A percentile compares a stretch with the other conserved stretches of the same genome.
phyloP scores from a whole-genome alignment of 2,113 vertebrate species.

The Calidris pygmaea region DNA sequence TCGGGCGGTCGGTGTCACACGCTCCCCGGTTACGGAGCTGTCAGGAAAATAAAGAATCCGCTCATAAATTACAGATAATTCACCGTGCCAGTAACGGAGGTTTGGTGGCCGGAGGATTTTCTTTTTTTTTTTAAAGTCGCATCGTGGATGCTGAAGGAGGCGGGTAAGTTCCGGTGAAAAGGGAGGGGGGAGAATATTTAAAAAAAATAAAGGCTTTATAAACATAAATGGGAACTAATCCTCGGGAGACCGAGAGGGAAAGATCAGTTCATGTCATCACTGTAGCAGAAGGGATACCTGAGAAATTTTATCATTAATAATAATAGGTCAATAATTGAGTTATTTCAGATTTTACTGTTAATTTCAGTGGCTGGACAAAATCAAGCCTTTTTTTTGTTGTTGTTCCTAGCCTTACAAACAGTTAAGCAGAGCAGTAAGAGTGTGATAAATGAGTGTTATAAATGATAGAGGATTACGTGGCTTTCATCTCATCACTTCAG shows the following conservation, averaged over 20 bases:
- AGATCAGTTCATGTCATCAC: not conserved
- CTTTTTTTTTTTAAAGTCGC: not conserved
- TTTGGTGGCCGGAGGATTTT: not conserved
- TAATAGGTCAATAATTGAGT: not conserved
- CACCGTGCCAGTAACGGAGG: rapidly evolving
- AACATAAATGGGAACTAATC: not conserved
- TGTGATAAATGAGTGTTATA: not conserved
- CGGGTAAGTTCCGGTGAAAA: not conserved
- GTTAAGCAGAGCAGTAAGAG: not conserved
- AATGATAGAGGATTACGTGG: rapidly evolving
- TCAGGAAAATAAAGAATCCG: not conserved
- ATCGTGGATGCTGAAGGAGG: not conserved
- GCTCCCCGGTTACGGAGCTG: not conserved
- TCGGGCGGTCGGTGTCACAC: not conserved
- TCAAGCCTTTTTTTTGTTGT: no score
- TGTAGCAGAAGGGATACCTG: not conserved
- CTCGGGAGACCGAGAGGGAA: not conserved
- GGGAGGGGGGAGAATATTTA: not conserved
- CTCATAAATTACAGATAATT: not conserved
- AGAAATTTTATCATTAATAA: not conserved
- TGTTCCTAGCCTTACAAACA: no score
- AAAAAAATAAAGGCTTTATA: not conserved
- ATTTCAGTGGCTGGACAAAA: not conserved
- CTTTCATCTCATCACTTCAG: not conserved
- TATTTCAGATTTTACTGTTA: not conserved